Base-by-base conservation (phyloP, 1,140 invertebrate species). In the Drosophila tsacasi region DNA sequence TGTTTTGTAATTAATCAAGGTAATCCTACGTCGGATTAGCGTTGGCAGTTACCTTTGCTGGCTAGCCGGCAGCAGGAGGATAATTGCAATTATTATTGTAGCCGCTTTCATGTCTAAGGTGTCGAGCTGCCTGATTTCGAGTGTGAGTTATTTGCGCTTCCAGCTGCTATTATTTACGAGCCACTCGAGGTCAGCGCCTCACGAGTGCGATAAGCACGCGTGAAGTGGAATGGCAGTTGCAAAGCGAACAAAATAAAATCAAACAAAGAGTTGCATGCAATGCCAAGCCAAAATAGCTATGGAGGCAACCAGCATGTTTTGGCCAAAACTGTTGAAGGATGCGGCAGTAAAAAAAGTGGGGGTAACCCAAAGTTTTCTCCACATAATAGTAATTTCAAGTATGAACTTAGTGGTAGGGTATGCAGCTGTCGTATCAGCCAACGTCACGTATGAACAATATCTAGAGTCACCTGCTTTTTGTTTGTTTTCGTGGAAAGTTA, bases 161-260 rank as follows among this genome's bases (percentile, higher is more conserved):
- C 55, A 47, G 23, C 73, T 17, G 35, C 54, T 67, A 61, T 77
- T 77, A 77, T 77, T 77, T 69, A 77, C 49, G 57, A 69, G 57
- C 30, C 57, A 68, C 55, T 61, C 74, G 74, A 77, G 75, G 73
- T 42, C 73, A 59, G 55, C 23, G 6, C n/a, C 44, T 30, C 55
- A 10, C 37, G 49, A 30, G 21, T 13, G 72, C 64, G 75, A 77
- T 77, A 77, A 78, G 64, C 42, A 40, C 37, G 64, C 76, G 62
- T 76, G 52, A 66, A 54, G 73, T 77, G 59, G 49, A 46, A 55
- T 39, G 40, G 72, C 52, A 58, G 62, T 37, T 32, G 30, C 47
- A 59, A 15, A 37, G 5, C 52, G 8, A 23, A 58, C 19, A 40
- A 60, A 55, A 35, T 55, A 9, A 55, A 55, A 55, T 55, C 12